phyloP scores from a whole-genome alignment of 2,888 invertebrate genomes.

The Sicus ferrugineus region DNA sequence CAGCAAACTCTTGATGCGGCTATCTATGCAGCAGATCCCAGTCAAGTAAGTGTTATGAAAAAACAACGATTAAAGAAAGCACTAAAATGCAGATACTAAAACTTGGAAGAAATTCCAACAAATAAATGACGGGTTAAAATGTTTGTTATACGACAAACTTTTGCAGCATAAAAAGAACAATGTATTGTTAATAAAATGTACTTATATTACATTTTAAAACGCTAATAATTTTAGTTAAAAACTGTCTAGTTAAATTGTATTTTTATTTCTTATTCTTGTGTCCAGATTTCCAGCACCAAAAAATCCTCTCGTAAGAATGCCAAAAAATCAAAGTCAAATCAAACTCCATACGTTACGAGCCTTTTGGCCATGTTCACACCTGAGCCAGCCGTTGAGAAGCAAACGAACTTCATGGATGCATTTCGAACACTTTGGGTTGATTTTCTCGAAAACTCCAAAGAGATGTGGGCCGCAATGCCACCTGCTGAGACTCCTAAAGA shows the following conservation, averaged over 20 bases:
- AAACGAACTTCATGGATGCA: not conserved
- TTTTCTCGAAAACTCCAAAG: slow-evolving; percentile 11
- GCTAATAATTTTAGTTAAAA: no score
- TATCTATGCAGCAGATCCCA: slow-evolving; percentile 47
- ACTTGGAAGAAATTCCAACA: no score
- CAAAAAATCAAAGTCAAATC: not conserved
- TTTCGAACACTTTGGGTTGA: slow-evolving; percentile 11
- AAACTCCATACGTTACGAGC: not conserved
- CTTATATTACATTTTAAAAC: no score
- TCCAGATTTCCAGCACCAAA: not conserved
- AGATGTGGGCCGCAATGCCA: slow-evolving; percentile 9
- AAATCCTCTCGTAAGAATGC: not conserved
- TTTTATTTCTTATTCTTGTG: not conserved
- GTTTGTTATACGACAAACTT: no score
- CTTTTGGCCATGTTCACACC: not conserved
- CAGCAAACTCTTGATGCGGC: slow-evolving; percentile 50
- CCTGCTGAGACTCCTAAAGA: slow-evolving; percentile 11
- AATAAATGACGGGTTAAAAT: no score
- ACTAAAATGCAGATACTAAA: no score
- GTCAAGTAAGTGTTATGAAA: slow-evolving; percentile 43
- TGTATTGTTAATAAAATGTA: no score
- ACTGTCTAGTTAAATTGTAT: no score
- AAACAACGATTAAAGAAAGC: not conserved
- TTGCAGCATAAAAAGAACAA: no score
- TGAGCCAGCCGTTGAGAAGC: not conserved